phyloP scores from a whole-genome alignment of 2,797 vertebrate species.

The Ciconia nigra region DNA sequence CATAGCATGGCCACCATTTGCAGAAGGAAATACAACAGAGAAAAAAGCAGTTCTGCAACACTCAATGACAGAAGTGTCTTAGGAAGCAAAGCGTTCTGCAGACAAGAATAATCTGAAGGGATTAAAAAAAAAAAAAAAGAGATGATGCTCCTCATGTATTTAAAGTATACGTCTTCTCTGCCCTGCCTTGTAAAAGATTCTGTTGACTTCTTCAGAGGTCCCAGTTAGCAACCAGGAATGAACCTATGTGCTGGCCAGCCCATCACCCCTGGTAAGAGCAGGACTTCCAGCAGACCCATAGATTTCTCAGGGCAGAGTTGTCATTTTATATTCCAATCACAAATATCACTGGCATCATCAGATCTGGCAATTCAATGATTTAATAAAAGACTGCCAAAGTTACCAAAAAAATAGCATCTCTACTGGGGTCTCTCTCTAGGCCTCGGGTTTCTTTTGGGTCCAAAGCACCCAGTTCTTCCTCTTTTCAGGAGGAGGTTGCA shows the following conservation, averaged over 20 bases:
- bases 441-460: background rate
- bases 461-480: background rate
- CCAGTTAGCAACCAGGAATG: background rate
- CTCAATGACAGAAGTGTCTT: background rate
- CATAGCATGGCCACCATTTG: background rate
- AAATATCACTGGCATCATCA: background rate
- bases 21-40: background rate
- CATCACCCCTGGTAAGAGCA: background rate
- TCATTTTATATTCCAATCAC: background rate
- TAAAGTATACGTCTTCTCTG: background rate
- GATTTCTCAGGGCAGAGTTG: background rate
- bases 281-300: background rate
- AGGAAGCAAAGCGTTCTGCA: background rate
- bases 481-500: background rate
- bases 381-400: background rate
- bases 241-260: background rate
- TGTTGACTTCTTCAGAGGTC: background rate
- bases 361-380: background rate
- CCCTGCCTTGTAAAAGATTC: background rate
- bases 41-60: background rate
- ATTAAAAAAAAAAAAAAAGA: background rate
- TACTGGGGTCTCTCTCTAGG: background rate
- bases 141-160: background rate
- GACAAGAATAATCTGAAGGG: background rate
- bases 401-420: background rate